Evolutionary conservation across 2,797 vertebrate species (phyloP).

Genomic region (Rhabdomys pumilio): DNA sequence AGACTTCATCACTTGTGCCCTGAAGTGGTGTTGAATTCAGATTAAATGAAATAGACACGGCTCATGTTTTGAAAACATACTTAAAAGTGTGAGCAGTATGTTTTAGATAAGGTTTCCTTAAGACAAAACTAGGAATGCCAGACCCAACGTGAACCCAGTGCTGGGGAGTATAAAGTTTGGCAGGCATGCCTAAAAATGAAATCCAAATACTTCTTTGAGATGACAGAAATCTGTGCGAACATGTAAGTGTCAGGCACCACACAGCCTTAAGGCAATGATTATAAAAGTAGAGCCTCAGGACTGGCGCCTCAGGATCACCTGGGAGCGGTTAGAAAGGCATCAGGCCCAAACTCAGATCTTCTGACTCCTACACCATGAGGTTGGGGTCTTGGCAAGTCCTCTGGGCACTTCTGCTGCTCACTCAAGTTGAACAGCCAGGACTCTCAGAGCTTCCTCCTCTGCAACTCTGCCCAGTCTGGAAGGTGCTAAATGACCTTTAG

Average conservation of each 20-base stretch:
- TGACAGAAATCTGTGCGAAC: background rate
- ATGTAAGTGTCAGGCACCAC: background rate
- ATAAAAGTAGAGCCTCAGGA: conserved; percentile 17
- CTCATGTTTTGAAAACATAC: conserved; percentile 35
- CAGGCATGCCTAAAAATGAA: background rate
- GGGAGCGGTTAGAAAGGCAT: background rate
- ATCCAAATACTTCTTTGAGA: conserved; percentile 34
- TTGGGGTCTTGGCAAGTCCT: background rate
- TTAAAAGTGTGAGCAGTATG: conserved; percentile 26
- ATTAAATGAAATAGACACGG: conserved; percentile 17
- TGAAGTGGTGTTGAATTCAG: conserved; percentile 20
- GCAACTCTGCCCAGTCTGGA: background rate
- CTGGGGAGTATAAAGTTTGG: background rate
- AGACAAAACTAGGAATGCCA: background rate
- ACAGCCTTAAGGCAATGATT: background rate
- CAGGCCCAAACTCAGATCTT: background rate
- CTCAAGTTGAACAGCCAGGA: background rate
- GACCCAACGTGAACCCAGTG: background rate
- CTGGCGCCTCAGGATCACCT: background rate
- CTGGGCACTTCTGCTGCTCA: background rate
- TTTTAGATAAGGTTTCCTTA: conserved; percentile 49
- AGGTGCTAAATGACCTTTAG: background rate
- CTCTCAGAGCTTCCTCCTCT: background rate
- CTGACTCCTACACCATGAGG: background rate
- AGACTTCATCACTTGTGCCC: background rate